Conservation (phyloP, 2,113 vertebrate genomes). For the Paralichthys olivaceus region DNA sequence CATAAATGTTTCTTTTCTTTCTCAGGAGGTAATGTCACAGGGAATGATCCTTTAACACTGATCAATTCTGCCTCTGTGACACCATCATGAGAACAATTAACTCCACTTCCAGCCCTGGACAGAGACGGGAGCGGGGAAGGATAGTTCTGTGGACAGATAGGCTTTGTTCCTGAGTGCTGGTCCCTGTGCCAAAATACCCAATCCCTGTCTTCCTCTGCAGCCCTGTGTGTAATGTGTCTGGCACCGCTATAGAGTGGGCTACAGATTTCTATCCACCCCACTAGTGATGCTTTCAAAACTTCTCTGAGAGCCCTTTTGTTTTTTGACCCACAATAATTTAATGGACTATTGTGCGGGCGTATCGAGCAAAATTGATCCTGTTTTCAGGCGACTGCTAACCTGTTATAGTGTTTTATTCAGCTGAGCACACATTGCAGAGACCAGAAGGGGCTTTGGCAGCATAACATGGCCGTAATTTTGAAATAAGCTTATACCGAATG, state of each 20-base stretch:
- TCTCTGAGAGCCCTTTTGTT: conserved; percentile 67
- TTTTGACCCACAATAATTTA: conserved; percentile 70
- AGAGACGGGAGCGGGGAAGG: conserved; percentile 32
- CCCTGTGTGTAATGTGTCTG: conserved; percentile 58
- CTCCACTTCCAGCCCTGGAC: conserved; percentile 55
- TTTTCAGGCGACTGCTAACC: conserved; percentile 60
- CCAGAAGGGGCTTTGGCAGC: conserved; percentile 34
- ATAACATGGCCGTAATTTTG: conserved; percentile 41
- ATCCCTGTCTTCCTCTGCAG: conserved; percentile 45
- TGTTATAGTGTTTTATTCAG: conserved; percentile 50
- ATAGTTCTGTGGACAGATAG: conserved; percentile 32
- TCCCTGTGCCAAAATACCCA: conserved; percentile 54
- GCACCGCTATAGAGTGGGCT: conserved; percentile 61
- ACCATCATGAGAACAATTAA: conserved; percentile 80
- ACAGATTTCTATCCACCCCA: conserved; percentile 60
- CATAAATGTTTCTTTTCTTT: conserved; percentile 45
- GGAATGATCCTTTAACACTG: conserved; percentile 74
- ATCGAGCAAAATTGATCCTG: conserved; percentile 41
- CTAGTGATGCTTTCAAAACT: conserved; percentile 64
- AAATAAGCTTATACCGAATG: conserved; percentile 42
- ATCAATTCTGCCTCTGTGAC: conserved; percentile 79
- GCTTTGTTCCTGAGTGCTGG: conserved; percentile 50
- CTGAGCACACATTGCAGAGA: conserved; percentile 32
- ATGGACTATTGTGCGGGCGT: conserved; percentile 58
- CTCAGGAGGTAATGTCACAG: conserved; percentile 71